Percentiles rank a stretch among this genome's conserved stretches.
Evolutionary conservation across 2,888 invertebrate species (phyloP).

Genomic region (Holacanthella duospinosa): DNA sequence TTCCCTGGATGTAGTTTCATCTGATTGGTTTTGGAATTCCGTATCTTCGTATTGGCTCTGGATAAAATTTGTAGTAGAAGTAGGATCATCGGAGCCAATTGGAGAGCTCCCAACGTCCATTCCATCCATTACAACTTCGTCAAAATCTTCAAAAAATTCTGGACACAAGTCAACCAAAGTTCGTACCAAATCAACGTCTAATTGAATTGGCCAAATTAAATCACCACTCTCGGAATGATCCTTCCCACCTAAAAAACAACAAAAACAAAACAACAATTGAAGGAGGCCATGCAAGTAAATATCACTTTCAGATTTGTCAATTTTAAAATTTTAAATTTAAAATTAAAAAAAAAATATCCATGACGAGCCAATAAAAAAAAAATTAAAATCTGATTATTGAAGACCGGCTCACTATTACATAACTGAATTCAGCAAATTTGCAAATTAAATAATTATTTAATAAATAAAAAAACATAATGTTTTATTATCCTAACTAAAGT

Average conservation of each 20-base stretch:
- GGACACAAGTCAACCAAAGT: constrained; percentile 24
- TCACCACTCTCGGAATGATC: constrained; percentile 13
- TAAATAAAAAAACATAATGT: too few species aligned
- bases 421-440: too few species aligned
- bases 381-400: too few species aligned
- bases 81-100: constrained; percentile 1
- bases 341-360: too few species aligned
- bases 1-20: not conserved
- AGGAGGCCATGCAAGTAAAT: not conserved
- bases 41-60: not conserved
- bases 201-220: constrained; percentile 23
- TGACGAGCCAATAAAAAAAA: too few species aligned
- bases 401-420: too few species aligned
- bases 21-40: not conserved
- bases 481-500: too few species aligned
- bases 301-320: not conserved
- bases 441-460: too few species aligned
- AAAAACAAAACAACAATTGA: not conserved
- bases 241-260: constrained; percentile 17
- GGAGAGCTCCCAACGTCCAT: constrained; percentile 1
- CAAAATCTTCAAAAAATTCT: constrained; percentile 19
- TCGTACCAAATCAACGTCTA: constrained; percentile 23
- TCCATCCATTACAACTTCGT: constrained; percentile 24
- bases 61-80: not conserved
- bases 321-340: too few species aligned